Evolutionary conservation across 2,888 invertebrate genomes (phyloP), one percentile per base, ranked within the genome.

Genomic region (Amiota communis): DNA sequence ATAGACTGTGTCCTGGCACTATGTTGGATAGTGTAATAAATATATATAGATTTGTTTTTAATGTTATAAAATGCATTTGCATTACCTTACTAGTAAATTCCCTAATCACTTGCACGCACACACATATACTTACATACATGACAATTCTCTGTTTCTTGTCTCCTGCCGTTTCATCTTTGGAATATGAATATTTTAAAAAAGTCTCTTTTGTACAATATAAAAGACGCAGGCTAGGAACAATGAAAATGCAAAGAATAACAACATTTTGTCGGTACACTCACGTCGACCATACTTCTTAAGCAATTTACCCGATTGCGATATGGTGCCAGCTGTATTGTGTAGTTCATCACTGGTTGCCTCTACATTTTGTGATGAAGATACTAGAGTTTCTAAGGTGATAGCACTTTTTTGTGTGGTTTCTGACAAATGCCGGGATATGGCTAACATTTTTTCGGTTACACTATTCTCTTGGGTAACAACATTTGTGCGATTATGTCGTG

Each of bases 181-280:
- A 3, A 13, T 63, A 36, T 56, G 11, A n/a, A 20, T 75, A 57
- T 73, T 91, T n/a, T 90, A 95, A 90, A 96, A 96, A 78, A 97
- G 88, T 85, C 98, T 92, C 88, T 97, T 98, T 87, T 97, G 97
- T 68, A 98, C 92, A 84, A 98, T 96, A 87, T 98, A 98, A 82
- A 97, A 91, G 64, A 97, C 97, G 80, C 97, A 97, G 13, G 96
- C 96, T 79, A 97, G 90, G 88, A 97, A 97, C 90, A 98, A 96
- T 6, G 93, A 92, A 89, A 97, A 95, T 74, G 97, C 96, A 86
- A 97, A 93, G 81, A 95, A 93, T 87, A 97, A 92, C 10, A 99
- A 92, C 73, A 98, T 93, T 91, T 98, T 98, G 88, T 99, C 98
- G 0, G 98, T 99, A 78, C 97, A 94, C 91, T 99, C 98, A 53